phyloP scores from a whole-genome alignment of 2,113 vertebrate species.

The Alethe diademata region DNA sequence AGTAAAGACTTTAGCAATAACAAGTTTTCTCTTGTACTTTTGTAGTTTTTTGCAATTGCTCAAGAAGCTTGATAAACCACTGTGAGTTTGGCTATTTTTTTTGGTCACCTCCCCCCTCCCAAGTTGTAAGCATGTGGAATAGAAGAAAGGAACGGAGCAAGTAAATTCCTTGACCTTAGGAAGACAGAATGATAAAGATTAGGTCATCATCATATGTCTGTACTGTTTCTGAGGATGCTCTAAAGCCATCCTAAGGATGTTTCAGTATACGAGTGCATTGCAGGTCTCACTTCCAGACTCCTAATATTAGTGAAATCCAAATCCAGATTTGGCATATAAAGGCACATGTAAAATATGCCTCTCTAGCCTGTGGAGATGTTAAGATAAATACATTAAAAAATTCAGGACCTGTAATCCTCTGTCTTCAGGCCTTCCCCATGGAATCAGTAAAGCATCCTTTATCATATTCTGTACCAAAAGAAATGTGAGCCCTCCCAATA shows the following conservation, averaged over 20 bases:
- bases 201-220: neutral
- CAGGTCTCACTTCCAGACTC: neutral
- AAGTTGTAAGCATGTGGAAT: neutral
- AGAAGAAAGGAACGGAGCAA: neutral
- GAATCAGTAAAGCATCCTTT: neutral
- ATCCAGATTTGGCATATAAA: neutral
- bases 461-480: neutral
- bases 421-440: neutral
- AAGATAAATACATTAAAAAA: neutral
- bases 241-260: neutral
- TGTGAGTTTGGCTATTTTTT: neutral
- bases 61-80: neutral
- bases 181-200: neutral
- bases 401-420: neutral
- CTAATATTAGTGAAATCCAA: neutral
- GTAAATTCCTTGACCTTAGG: neutral
- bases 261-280: neutral
- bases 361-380: neutral
- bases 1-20: neutral
- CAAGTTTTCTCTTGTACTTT: neutral
- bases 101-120: accelerated
- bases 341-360: neutral
- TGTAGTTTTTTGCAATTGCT: neutral
- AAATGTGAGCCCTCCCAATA: neutral
- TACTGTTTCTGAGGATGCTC: neutral